A percentile compares a stretch with the other conserved stretches of the same genome.
Conservation (phyloP, 2,113 vertebrate species). For the Laticauda colubrina region DNA sequence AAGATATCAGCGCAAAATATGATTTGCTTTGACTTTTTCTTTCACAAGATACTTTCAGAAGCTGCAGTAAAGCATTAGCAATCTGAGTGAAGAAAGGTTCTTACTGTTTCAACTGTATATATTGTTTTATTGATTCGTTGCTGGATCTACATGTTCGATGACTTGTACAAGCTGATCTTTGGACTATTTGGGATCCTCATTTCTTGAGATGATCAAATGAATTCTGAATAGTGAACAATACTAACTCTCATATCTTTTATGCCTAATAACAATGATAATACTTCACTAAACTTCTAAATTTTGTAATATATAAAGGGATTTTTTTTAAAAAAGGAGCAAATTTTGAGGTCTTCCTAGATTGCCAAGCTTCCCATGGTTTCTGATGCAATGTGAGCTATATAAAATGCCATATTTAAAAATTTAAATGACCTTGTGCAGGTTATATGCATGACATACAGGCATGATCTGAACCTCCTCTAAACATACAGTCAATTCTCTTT, state of each 20-base stretch:
- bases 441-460: neutral
- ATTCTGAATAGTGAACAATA: neutral
- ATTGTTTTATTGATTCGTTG: neutral
- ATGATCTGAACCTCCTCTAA: neutral
- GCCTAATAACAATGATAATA: neutral
- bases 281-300: neutral
- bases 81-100: neutral
- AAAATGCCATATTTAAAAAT: neutral
- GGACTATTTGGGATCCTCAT: neutral
- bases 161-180: neutral
- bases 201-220: neutral
- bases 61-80: neutral
- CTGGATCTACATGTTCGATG: neutral
- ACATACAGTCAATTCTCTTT: neutral
- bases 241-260: neutral
- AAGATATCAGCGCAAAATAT: neutral
- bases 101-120: neutral
- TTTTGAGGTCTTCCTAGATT: neutral
- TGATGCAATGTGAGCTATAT: neutral
- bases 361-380: neutral
- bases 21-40: neutral
- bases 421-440: neutral
- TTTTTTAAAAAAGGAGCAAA: neutral
- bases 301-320: neutral
- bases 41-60: neutral